These are phyloP conservation scores for Bursaphelenchus okinawaensis DNA, from an alignment of 2,888 invertebrate species.

Conservation along the genomic window DNA sequence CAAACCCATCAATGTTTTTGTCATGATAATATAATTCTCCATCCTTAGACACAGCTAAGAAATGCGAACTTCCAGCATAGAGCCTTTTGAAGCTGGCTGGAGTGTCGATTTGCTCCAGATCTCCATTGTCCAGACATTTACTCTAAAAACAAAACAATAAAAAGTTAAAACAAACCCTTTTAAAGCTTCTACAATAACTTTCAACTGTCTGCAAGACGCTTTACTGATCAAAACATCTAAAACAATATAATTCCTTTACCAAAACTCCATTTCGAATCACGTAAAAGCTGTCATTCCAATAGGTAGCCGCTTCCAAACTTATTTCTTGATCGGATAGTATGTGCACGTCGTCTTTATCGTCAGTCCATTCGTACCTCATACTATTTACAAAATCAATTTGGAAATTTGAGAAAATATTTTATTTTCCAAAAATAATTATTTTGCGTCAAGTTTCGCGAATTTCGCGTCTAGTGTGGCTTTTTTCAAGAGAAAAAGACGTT, in stretches of 20 bases:
- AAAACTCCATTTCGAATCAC: not conserved
- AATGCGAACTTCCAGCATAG: not conserved
- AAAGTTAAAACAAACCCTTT: too few relatives aligned
- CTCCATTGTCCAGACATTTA: not conserved
- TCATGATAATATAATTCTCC: not conserved
- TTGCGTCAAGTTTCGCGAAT: not conserved
- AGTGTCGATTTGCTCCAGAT: not conserved
- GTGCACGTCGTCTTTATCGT: not conserved
- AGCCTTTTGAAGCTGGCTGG: not conserved
- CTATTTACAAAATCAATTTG: not conserved
- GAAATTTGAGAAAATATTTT: not conserved
- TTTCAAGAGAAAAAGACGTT: too few relatives aligned
- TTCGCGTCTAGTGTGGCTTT: too few relatives aligned
- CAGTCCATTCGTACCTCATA: not conserved
- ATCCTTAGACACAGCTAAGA: not conserved
- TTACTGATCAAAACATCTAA: not conserved
- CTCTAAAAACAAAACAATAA: too few relatives aligned
- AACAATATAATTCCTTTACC: not conserved
- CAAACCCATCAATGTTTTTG: not conserved
- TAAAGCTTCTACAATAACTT: not conserved
- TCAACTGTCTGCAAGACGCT: not conserved
- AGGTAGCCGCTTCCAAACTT: not conserved
- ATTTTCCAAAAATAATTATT: not conserved
- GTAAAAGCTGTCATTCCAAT: not conserved
- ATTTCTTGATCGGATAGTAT: not conserved